Percentiles rank a stretch among this genome's conserved stretches.
Evolutionary conservation across 2,888 invertebrate species (phyloP).

Genomic region (Tachina fera): DNA sequence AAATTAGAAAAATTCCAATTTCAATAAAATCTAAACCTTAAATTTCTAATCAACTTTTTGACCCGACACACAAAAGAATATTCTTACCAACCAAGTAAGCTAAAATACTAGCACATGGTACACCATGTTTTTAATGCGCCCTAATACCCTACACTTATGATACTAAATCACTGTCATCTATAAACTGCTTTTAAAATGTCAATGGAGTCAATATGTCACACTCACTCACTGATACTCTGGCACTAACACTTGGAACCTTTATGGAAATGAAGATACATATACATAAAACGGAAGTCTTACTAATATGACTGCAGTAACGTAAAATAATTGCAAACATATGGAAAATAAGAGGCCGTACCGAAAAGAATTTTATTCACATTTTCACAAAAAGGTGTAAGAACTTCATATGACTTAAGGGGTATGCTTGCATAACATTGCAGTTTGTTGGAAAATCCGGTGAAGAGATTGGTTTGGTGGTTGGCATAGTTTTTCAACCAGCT

Average conservation of each 20-base stretch:
- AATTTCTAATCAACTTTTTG: not conserved
- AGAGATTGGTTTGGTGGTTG: too few species aligned
- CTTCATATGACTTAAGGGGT: too few species aligned
- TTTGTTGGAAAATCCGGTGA: too few species aligned
- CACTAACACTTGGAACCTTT: slow-evolving; percentile 16
- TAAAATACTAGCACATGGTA: slow-evolving; percentile 1
- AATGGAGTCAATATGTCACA: slow-evolving; percentile 74
- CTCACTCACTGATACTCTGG: not conserved
- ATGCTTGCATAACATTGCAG: too few species aligned
- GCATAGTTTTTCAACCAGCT: too few species aligned
- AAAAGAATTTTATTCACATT: not conserved
- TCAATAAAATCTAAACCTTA: too few species aligned
- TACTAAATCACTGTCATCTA: slow-evolving; percentile 73
- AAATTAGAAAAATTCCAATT: too few species aligned
- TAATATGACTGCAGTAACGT: not conserved
- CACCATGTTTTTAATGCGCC: slow-evolving; percentile 51
- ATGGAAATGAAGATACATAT: slow-evolving; percentile 2
- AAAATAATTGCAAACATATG: not conserved
- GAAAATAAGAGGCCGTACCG: not conserved
- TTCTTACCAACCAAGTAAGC: not conserved
- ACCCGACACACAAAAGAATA: not conserved
- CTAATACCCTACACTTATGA: slow-evolving; percentile 67
- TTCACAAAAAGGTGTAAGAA: too few species aligned
- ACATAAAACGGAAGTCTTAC: not conserved
- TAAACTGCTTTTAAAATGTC: slow-evolving; percentile 74